Evolutionary conservation across 2,797 vertebrate genomes (phyloP).

Genomic region (Podarcis lilfordi): DNA sequence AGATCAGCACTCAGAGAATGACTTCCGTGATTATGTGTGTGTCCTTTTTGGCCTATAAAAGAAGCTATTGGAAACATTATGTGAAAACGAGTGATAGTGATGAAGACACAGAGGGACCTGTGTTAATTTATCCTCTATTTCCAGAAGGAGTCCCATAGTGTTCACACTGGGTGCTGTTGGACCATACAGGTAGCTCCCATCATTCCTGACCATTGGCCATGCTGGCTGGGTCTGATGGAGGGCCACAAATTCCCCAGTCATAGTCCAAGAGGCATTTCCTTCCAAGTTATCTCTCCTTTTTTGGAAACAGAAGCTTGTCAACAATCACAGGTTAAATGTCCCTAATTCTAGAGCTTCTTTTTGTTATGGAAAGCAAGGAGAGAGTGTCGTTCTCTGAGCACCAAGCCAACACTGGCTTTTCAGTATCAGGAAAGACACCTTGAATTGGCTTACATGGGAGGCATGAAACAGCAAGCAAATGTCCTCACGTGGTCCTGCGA

Average conservation of each 20-base stretch:
- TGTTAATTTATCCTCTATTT: neutral
- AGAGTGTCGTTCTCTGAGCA: neutral
- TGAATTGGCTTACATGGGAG: neutral
- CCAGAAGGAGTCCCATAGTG: neutral
- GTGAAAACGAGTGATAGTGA: accelerated
- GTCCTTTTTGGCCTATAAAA: neutral
- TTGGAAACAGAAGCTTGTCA: neutral
- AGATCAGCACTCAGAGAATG: neutral
- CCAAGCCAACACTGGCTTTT: neutral
- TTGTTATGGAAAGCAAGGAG: accelerated
- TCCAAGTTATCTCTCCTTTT: neutral
- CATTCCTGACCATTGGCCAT: too few relatives aligned
- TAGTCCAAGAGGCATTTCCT: neutral
- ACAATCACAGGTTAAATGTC: neutral
- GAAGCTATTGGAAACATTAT: neutral
- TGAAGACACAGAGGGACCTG: neutral
- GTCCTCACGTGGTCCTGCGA: accelerated
- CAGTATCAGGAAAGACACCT: neutral
- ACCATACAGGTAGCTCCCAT: too few relatives aligned
- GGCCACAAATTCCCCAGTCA: too few relatives aligned
- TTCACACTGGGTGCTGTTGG: too few relatives aligned
- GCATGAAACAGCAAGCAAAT: neutral
- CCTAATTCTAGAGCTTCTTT: neutral
- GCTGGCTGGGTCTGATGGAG: too few relatives aligned
- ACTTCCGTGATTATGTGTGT: neutral